Base-by-base conservation (phyloP, 2,888 invertebrate species). In the Sarcophaga rosellei region DNA sequence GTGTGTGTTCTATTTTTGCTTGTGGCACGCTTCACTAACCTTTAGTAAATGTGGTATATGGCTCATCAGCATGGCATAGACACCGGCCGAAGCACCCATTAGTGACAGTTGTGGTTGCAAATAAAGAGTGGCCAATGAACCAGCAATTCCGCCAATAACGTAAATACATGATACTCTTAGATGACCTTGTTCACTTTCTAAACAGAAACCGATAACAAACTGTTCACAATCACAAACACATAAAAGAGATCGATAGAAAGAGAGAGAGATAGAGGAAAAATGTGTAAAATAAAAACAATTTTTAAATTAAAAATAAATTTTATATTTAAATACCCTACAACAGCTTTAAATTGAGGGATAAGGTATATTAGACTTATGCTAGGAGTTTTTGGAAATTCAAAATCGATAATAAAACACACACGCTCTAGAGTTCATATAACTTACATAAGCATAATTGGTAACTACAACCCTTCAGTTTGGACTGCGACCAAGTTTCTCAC, bases 61-160 rank as follows among this genome's bases (percentile, higher is more conserved):
- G 86, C 98, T 97, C 74, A 97, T 96, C 86, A 98, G 95, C 88
- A 98, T 94, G 35, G 97, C 97, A 93, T 98, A 98, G 79, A 98
- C 97, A 10, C 98, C 98, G 1, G 97, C 98, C 0, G 98, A 98
- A 59, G 98, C 97, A 23, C 98, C 98, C 70, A 97, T 96, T 89
- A 98, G 95, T 90, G 95, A 95, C 84, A 96, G 95, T 85, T 94
- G 94, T 44, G 96, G 96, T 92, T 97, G 96, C 90, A 97, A 94
- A 80, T 96, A 95, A 44, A 96, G 95, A 1, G 96, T 96, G 66
- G 96, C 96, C 85, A 97, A 93, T 53, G 97, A 95, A 88, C 96
- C 97, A 73, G 95, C 96, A 66, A 96, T 93, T 87, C 97, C 96
- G 25, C 98, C 97, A 12, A 95, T 95, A 88, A 95, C 90, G 94